Evolutionary conservation across 2,888 invertebrate genomes (phyloP).

Genomic region (Girardia tigrina): DNA sequence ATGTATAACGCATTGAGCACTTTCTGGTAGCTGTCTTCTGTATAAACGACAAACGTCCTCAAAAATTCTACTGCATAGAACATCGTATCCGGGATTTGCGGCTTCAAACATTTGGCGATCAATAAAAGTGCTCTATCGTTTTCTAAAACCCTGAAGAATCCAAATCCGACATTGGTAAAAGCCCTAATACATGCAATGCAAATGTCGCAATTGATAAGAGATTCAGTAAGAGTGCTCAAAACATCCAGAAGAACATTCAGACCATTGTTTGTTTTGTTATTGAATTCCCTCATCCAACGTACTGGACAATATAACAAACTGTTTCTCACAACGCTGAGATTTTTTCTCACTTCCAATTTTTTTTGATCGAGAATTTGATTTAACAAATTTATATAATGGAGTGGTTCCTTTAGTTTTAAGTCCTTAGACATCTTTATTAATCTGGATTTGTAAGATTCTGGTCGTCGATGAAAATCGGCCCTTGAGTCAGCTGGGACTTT

Average conservation of each 20-base stretch:
- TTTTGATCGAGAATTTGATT: too few species aligned
- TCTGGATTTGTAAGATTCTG: too few species aligned
- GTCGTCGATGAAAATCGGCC: too few species aligned
- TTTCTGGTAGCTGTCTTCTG: background rate
- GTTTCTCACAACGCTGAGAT: too few species aligned
- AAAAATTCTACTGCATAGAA: constrained; percentile 28
- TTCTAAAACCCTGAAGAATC: background rate
- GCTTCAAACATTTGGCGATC: constrained; percentile 18
- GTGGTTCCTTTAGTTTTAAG: too few species aligned
- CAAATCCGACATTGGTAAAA: constrained; percentile 33
- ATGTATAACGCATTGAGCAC: constrained; percentile 31
- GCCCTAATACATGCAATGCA: constrained; percentile 30
- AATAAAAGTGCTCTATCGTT: constrained; percentile 21
- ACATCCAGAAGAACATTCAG: constrained; percentile 25
- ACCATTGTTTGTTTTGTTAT: constrained; percentile 25
- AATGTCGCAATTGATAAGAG: background rate
- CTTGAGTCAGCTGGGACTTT: too few species aligned
- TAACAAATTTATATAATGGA: too few species aligned
- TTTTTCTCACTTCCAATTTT: too few species aligned
- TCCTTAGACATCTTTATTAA: too few species aligned
- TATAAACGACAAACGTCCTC: background rate
- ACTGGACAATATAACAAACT: too few species aligned
- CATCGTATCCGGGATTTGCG: background rate
- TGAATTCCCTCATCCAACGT: constrained; percentile 30
- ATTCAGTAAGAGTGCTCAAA: background rate